Evolutionary conservation across 2,113 vertebrate species (phyloP).

Genomic region (Meles meles): DNA sequence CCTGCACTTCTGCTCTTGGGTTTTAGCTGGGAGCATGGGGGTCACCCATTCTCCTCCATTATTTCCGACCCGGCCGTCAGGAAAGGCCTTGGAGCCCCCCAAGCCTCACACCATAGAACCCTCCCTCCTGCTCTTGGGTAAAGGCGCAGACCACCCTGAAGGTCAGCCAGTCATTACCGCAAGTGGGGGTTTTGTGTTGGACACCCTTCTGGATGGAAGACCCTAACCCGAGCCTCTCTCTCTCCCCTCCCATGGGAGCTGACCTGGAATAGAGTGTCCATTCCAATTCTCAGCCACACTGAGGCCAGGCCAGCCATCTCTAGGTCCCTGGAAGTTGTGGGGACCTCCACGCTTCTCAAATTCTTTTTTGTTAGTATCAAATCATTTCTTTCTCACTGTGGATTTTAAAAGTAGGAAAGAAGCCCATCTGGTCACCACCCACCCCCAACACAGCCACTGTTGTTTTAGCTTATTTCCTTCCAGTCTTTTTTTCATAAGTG

Average conservation of each 20-base stretch:
- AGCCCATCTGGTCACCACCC: neutral
- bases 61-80: neutral
- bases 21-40: neutral
- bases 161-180: neutral
- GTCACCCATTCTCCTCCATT: neutral
- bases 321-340: neutral
- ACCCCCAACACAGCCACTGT: neutral
- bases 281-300: neutral
- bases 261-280: neutral
- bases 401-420: slow-evolving; percentile 8
- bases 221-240: neutral
- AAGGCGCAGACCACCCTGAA: neutral
- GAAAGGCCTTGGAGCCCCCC: neutral
- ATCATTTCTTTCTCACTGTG: neutral
- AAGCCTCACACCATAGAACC: neutral
- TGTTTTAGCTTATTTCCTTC: neutral
- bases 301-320: neutral
- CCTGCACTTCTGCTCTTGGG: neutral
- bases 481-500: neutral
- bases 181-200: neutral
- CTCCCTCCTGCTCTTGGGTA: neutral
- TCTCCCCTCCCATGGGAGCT: neutral
- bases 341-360: neutral
- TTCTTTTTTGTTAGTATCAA: neutral
- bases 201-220: neutral